These are phyloP conservation scores for Tachuris rubrigastra DNA, from an alignment of 2,113 vertebrate genomes.

Conservation along the genomic window DNA sequence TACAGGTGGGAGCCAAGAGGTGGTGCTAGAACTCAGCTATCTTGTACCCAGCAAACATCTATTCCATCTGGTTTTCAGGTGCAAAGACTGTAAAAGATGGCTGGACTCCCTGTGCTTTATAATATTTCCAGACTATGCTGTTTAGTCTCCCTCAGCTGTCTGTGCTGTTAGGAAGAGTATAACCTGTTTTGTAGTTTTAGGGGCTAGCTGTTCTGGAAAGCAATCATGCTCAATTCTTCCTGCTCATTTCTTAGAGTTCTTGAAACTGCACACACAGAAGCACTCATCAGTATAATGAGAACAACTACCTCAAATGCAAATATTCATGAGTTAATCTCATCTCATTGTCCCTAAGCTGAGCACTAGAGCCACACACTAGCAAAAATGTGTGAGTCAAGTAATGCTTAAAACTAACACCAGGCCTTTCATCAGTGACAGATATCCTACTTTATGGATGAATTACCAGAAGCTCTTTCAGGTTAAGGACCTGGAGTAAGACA, in stretches of 20 bases:
- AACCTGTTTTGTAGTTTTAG: neutral
- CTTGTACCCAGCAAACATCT: neutral
- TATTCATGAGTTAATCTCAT: neutral
- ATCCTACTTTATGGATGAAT: neutral
- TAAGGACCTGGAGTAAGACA: neutral
- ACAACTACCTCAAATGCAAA: neutral
- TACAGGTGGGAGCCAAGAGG: conserved; percentile 60
- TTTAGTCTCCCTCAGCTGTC: neutral
- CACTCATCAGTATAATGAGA: neutral
- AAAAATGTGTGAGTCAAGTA: neutral
- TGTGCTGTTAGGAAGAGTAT: neutral
- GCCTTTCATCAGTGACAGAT: neutral
- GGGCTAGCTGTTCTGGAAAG: neutral
- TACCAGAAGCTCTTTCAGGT: neutral
- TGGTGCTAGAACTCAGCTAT: conserved; percentile 61
- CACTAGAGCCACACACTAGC: neutral
- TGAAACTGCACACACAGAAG: neutral
- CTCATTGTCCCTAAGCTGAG: neutral
- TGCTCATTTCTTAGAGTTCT: neutral
- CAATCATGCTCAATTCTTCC: neutral
- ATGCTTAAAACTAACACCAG: neutral
- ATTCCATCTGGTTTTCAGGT: neutral
- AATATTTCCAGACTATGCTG: neutral
- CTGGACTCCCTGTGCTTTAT: neutral
- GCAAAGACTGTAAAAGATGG: neutral